Conservation (phyloP, 2,888 invertebrate species). For the Caenorhabditis imperialis region DNA sequence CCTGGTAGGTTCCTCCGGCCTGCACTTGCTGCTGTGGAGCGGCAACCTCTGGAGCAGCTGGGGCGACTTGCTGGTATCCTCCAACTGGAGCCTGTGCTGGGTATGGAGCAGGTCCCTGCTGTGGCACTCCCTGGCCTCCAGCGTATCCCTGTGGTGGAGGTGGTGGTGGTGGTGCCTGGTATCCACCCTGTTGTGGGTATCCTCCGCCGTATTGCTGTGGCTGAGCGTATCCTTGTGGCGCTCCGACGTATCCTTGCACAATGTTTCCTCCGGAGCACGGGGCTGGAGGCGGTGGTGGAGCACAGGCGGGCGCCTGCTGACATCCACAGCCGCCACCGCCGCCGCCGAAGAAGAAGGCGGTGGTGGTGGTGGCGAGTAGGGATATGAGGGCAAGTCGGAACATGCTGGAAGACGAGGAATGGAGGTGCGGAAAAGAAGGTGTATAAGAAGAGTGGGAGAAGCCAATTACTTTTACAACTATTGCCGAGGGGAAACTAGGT, state of each 20-base stretch:
- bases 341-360: constrained; percentile 59
- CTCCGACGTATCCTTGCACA: constrained; percentile 49
- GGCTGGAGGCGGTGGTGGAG: constrained; percentile 46
- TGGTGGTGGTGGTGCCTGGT: constrained; percentile 10
- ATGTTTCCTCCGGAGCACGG: constrained; percentile 47
- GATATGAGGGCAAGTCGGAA: constrained; percentile 42
- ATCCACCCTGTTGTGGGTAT: constrained; percentile 11
- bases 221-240: constrained; percentile 27
- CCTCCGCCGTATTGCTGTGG: constrained; percentile 19
- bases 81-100: background rate
- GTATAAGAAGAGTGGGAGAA: constrained; percentile 4
- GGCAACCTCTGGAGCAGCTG: constrained; percentile 10
- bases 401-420: constrained; percentile 39
- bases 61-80: constrained; percentile 22
- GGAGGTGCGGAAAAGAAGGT: constrained; percentile 8
- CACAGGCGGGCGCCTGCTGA: constrained; percentile 47
- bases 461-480: constrained; percentile 49
- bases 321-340: constrained; percentile 54
- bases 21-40: constrained; percentile 12
- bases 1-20: constrained; percentile 29
- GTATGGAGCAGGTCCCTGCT: constrained; percentile 20
- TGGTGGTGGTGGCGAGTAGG: constrained; percentile 27
- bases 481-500: constrained; percentile 34
- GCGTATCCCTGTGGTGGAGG: constrained; percentile 5
- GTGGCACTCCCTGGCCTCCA: constrained; percentile 18